Conservation (phyloP, 2,797 vertebrate genomes). For the Oryzias sinensis region DNA sequence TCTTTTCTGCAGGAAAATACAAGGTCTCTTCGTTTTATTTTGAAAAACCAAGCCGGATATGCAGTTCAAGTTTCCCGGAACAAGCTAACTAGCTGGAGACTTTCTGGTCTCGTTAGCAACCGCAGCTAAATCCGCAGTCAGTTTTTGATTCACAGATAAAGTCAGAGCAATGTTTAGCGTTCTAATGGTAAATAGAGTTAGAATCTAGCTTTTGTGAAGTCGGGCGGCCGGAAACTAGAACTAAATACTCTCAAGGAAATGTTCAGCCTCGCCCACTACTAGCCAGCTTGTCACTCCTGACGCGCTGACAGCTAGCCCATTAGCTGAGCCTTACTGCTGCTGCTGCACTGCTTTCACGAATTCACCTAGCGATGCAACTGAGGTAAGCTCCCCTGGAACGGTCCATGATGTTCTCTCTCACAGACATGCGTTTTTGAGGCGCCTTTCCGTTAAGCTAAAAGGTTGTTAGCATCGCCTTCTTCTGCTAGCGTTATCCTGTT, state of each 20-base stretch:
- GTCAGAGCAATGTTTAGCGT: background rate
- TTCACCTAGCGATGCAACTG: constrained; percentile 24
- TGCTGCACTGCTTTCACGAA: background rate
- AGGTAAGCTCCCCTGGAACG: constrained; percentile 25
- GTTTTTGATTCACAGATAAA: background rate
- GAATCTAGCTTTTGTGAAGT: background rate
- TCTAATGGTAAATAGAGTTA: background rate
- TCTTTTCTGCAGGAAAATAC: background rate
- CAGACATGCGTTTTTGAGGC: too few species aligned
- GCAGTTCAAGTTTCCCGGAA: background rate
- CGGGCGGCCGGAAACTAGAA: background rate
- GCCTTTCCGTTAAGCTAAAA: background rate
- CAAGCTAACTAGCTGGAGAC: background rate
- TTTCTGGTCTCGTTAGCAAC: constrained; percentile 7
- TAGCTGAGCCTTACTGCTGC: too few species aligned
- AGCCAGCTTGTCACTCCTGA: too few species aligned
- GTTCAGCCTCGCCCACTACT: constrained; percentile 27
- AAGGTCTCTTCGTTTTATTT: constrained; percentile 11
- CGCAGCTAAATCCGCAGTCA: background rate
- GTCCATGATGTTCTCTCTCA: background rate
- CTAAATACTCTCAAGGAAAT: background rate
- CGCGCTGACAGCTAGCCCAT: too few species aligned
- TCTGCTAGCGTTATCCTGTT: constrained; percentile 2
- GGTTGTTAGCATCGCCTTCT: background rate
- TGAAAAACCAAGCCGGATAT: constrained; percentile 46